Evolutionary conservation across 1,140 invertebrate genomes (phyloP), one percentile per base, ranked within the genome.

Genomic region (Hormaphis cornu): DNA sequence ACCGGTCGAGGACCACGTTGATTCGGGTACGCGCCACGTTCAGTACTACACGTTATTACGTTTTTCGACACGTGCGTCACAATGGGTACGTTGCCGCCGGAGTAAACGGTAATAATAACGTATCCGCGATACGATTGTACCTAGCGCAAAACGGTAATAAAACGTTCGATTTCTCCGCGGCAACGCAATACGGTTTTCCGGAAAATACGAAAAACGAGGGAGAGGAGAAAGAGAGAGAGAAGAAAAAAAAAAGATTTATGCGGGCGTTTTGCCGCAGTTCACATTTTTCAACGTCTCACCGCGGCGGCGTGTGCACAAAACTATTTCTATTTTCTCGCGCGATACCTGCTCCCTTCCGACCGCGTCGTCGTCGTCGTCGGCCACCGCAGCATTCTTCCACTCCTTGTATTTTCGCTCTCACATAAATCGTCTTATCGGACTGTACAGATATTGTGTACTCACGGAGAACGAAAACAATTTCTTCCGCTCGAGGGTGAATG

Each of bases 361-460:
- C 40, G 37, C 7, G 42, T 28, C 14, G 16, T 28, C 26, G 22
- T 0, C 33, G 20, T 44, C 16, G 10, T n/a, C 26, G 10, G n/a
- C 6, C 10, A 1, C 10, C 28, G 28, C 8, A n/a, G 8, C 42
- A 12, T 8, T n/a, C 12, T 8, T 10, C 42, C 37, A 14, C 7
- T 8, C 37, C 14, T 40, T 40, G 14, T 40, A 40, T 7, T n/a
- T 5, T 46, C 5, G n/a, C 42, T 10, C 48, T 33, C 28, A 22
- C 48, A 66, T 66, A 66, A 66, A 66, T 66, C 59, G 59, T 66
- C 59, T 66, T 66, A 66, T 66, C 59, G 42, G 44, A 48, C 44
- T 22, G 33, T 18, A 66, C 26, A 66, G 48, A 61, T 48, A n/a
- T n/a, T n/a, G n/a, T n/a, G n/a, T n/a, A n/a, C n/a, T n/a, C n/a